phyloP scores from a whole-genome alignment of 2,797 vertebrate species.

The Gastrophryne carolinensis region DNA sequence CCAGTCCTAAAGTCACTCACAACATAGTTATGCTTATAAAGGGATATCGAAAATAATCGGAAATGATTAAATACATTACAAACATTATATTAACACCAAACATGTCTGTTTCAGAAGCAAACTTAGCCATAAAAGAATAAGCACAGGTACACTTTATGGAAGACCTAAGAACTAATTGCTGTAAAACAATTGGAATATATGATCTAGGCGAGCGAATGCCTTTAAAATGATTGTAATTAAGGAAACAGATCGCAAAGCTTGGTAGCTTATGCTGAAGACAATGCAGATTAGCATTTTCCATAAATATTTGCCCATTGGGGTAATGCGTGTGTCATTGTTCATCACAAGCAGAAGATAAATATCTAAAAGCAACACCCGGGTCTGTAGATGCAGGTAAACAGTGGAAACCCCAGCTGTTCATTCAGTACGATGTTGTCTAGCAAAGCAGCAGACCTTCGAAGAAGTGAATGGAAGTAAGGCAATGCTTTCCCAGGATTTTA shows the following conservation, averaged over 20 bases:
- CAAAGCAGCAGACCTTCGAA: not conserved
- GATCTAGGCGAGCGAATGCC: not conserved
- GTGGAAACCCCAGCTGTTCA: constrained; percentile 25
- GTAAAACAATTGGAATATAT: constrained; percentile 12
- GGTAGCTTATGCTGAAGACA: not conserved
- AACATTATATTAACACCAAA: too few relatives aligned
- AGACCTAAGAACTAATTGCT: not conserved
- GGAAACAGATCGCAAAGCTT: not conserved
- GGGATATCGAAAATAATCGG: too few relatives aligned
- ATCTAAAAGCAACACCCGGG: not conserved
- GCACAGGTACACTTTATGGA: not conserved
- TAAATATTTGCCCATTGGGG: not conserved
- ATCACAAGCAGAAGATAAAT: constrained; percentile 7
- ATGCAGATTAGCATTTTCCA: not conserved
- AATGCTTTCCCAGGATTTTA: too few relatives aligned
- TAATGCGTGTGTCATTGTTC: not conserved
- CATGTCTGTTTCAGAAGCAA: not conserved
- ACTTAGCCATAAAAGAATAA: too few relatives aligned
- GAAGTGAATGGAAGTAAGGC: not conserved
- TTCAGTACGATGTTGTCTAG: not conserved
- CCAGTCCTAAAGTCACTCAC: too few relatives aligned
- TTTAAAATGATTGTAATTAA: not conserved
- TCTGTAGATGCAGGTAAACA: not conserved
- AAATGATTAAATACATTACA: too few relatives aligned
- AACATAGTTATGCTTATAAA: too few relatives aligned